phyloP scores from a whole-genome alignment of 2,113 vertebrate genomes.

The Lathamus discolor region DNA sequence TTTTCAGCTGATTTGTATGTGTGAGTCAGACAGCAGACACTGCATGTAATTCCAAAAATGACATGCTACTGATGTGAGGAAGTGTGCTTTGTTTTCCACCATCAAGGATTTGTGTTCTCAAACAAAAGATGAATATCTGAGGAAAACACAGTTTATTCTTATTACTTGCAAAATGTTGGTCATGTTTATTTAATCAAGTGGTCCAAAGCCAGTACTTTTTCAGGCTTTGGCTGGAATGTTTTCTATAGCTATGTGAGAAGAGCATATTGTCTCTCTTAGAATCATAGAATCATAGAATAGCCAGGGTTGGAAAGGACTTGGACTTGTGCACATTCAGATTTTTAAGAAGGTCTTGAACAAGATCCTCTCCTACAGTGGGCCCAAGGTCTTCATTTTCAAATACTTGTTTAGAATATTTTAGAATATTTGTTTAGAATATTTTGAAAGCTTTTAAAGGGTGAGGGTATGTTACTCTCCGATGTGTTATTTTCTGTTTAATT shows the following conservation, averaged over 20 bases:
- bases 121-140: neutral
- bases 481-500: neutral
- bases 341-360: no score
- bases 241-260: neutral
- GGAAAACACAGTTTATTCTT: neutral
- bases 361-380: no score
- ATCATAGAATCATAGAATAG: no score
- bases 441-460: neutral
- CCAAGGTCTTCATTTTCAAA: no score
- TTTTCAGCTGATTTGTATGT: neutral
- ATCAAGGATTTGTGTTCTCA: neutral
- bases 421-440: neutral
- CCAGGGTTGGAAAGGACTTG: no score
- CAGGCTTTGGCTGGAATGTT: fast-evolving
- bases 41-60: neutral
- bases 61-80: neutral
- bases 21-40: neutral
- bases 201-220: neutral
- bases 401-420: no score
- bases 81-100: neutral
- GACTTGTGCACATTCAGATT: no score
- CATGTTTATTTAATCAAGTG: neutral
- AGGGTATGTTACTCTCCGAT: neutral
- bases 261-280: neutral
- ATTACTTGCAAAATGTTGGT: neutral